These are phyloP conservation scores for Leptinotarsa lineolata DNA, from an alignment of 1,140 invertebrate genomes.

Conservation along the genomic window DNA sequence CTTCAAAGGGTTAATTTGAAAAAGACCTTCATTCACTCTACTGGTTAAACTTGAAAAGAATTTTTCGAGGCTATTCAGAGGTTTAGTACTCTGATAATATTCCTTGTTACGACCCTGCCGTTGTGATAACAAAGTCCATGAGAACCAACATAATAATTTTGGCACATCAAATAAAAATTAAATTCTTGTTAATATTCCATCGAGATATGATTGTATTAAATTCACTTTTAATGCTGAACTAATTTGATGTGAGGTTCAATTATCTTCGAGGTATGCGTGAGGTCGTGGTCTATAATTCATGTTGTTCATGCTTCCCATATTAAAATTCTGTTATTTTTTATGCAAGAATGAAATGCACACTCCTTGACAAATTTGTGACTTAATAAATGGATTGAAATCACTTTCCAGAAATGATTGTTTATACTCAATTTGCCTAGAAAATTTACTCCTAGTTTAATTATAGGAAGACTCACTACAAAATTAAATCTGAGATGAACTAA, in stretches of 20 bases:
- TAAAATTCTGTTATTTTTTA: neutral
- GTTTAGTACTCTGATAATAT: no score
- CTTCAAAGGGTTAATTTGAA: no score
- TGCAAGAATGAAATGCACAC: neutral
- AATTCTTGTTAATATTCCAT: neutral
- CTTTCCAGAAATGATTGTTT: neutral
- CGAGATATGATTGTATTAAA: slow-evolving; percentile 6
- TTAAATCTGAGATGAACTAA: no score
- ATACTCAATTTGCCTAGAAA: no score
- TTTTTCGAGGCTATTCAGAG: no score
- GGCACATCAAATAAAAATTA: neutral
- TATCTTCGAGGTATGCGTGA: neutral
- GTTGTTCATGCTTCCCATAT: neutral
- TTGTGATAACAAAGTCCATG: neutral
- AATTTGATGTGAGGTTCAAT: neutral
- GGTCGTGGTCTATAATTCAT: neutral
- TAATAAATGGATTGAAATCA: neutral
- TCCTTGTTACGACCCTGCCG: neutral
- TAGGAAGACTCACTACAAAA: no score
- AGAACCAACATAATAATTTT: slow-evolving; percentile 1
- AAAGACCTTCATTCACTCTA: no score
- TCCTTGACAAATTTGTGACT: neutral
- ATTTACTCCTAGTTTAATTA: no score
- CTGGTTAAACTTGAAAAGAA: no score
- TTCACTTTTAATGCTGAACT: slow-evolving; percentile 6